These are phyloP conservation scores for Daktulosphaira vitifoliae DNA, from an alignment of 1,140 invertebrate genomes.

Conservation along the genomic window DNA sequence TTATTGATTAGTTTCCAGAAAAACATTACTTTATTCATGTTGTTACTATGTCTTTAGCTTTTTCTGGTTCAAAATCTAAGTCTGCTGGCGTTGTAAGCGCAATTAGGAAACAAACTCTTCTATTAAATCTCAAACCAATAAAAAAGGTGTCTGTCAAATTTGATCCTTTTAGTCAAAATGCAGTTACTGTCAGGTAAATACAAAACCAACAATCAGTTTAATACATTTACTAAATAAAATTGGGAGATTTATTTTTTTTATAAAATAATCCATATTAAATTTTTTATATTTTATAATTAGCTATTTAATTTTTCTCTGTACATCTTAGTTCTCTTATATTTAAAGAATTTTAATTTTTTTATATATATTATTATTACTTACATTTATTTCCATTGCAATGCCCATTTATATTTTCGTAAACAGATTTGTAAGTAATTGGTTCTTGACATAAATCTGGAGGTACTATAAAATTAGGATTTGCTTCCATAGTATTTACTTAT, in stretches of 20 bases:
- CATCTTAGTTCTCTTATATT: too few relatives aligned
- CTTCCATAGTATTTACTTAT: constrained; percentile 7
- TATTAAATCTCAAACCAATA: constrained; percentile 66
- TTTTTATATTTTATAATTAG: too few relatives aligned
- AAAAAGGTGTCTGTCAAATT: constrained; percentile 67
- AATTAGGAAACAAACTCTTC: constrained; percentile 37
- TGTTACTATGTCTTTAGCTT: constrained; percentile 39
- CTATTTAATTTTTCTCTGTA: too few relatives aligned
- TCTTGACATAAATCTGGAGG: too few relatives aligned
- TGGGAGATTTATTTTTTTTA: too few relatives aligned
- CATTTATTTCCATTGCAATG: constrained; percentile 24
- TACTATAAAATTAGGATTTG: neutral
- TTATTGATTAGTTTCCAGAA: constrained; percentile 7
- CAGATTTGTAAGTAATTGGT: neutral
- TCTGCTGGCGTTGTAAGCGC: constrained; percentile 37
- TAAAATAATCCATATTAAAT: too few relatives aligned
- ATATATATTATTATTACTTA: too few relatives aligned
- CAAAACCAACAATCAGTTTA: too few relatives aligned
- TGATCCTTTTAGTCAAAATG: constrained; percentile 69
- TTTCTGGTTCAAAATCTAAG: constrained; percentile 36
- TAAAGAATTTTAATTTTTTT: too few relatives aligned
- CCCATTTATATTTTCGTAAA: constrained; percentile 21
- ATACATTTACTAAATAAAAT: too few relatives aligned
- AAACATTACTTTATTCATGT: neutral
- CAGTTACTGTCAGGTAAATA: constrained; percentile 59